Evolutionary conservation across 2,113 vertebrate genomes (phyloP), one percentile per base, ranked within the genome.

Genomic region (Pogona vitticeps): DNA sequence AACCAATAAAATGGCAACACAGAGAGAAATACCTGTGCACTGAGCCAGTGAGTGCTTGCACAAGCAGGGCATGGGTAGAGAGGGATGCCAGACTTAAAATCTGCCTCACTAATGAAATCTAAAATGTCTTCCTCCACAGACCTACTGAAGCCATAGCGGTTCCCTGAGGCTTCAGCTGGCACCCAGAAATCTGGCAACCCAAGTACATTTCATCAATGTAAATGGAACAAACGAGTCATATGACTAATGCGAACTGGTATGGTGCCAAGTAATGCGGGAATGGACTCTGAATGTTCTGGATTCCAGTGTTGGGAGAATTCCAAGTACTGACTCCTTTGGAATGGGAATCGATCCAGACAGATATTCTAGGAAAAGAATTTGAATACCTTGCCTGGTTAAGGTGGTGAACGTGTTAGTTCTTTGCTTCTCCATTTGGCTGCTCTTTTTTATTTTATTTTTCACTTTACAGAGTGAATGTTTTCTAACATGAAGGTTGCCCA

Each of bases 381-480:
- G 63, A 88, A 73, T 85, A 91, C 90, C 61, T 89, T 93, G 91
- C 79, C 17, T 26, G 91, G 84, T 86, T 78, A 82, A 90, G 85
- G 76, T 91, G 77, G 77, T 85, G 90, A 93, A 94, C 92, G 90
- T 91, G 82, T 82, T 87, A 94, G 84, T 82, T 46, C n/a, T 75
- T 10, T 0, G 6, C 5, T 31, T 85, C 82, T 86, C 84, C 73
- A 84, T 93, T 46, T 2, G 21, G 36, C 88, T 82, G 40, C 21
- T 63, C n/a, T 33, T 33, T 12, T 84, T 91, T 68, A 12, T 71
- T 82, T 86, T 87, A 86, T 75, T 56, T 1, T 6, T 6, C 5
- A 26, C 72, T 91, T 65, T 72, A 76, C 76, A 67, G 46, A 82
- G 9, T 26, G 38, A 81, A 42, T 83, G 89, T 86, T 91, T 94